Base-by-base conservation (phyloP, 1,140 invertebrate genomes). In the Liolophura sinensis region DNA sequence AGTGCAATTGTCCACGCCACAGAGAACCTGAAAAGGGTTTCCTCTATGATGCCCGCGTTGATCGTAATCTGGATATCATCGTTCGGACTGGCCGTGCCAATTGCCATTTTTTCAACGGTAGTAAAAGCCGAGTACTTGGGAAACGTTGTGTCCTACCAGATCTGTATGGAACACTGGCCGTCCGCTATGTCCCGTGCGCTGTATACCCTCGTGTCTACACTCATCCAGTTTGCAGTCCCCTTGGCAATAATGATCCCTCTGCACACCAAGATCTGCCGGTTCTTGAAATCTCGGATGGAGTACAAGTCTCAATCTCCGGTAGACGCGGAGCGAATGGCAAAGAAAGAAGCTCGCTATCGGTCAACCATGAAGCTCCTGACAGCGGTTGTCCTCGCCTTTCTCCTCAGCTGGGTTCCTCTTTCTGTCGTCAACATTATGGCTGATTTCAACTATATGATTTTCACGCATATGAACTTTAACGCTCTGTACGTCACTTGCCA, bases 401-500 rank as follows among this genome's bases (percentile, higher is more conserved):
- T 83, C 1, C 67, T 86, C 0, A 73, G 77, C 14, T 85, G 85
- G 88, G 74, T 89, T 5, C 89, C 88, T 0, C 81, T 87, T 65
- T 87, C 88, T 27, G 74, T 88, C 6, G 84, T 88, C 67, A 87
- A 87, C 63, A 68, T 89, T 15, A 75, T 85, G 15, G 84, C 82
- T 9, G 86, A 67, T 61, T 77, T 64, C 62, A 70, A 76, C 31
- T 75, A 72, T 31, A 58, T 57, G 24, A 62, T 74, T 15, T 77
- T 85, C 67, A 59, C 67, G 1, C 60, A 70, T 15, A 61, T 66
- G 50, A 72, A 84, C 46, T 76, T 87, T 49, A 86, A 86, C 71
- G 76, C 85, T 22, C 78, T 84, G 1, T 89, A 88, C 70, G 88
- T 87, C 9, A 71, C 86, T 11, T 88, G 86, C 64, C 87, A 89